Base-by-base conservation (phyloP, 2,797 vertebrate species). In the Phylloscopus collybita region DNA sequence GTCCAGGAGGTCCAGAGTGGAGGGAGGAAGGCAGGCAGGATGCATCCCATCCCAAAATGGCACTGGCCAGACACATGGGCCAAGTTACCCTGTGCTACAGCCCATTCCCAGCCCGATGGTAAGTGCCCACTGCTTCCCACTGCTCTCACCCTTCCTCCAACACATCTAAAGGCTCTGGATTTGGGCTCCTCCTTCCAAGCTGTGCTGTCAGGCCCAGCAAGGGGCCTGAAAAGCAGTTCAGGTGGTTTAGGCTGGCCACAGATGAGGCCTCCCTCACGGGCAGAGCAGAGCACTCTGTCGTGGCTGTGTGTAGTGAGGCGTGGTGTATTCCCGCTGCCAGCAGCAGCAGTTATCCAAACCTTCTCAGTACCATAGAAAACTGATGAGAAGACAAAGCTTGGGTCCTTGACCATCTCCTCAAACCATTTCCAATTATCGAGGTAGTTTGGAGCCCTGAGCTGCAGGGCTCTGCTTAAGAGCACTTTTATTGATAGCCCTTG, bases 401-500 rank as follows among this genome's bases (percentile, higher is more conserved):
- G 78, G 81, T 42, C 47, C 90, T 56, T 71, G 53, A 62, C 9
- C 0, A 1, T 51, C 64, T 88, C 80, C 70, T 62, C 32, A 65
- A 76, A 26, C 23, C 1, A 0, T 69, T 67, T 44, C 30, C 5
- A 21, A 27, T 47, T 29, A 61, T 26, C 2, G 4, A 36, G 82
- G 65, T 25, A 45, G 20, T 53, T 80, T 73, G 25, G n/a, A 82
- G 78, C 79, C 80, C 50, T 25, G 19, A 51, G 89, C 87, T 50
- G 54, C 78, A 87, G 81, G 85, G 36, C 57, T 76, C n/a, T 54
- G 23, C 23, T 76, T 75, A 57, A 78, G 40, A 38, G 67, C 6
- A 5, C 82, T 88, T 84, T 90, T 87, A 93, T 92, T 73, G 78
- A 87, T 49, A 69, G 82, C 81, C 21, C 30, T 40, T 93, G 86